Conservation (phyloP, 2,888 invertebrate species). For the Zonitis immaculata region DNA sequence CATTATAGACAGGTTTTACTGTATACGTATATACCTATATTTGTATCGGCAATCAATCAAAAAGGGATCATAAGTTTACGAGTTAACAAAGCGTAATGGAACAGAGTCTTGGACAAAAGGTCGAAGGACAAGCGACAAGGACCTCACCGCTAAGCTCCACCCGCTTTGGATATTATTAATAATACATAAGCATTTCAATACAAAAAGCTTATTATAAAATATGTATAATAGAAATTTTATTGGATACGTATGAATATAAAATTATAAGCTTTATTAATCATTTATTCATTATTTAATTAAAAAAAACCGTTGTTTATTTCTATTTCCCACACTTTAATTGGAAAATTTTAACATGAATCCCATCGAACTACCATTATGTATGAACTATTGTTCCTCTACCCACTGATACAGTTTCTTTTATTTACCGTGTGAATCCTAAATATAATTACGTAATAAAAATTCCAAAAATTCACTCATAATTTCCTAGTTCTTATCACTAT, state of each 20-base stretch:
- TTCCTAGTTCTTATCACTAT: no score
- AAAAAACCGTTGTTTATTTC: not conserved
- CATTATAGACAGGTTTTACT: no score
- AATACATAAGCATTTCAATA: no score
- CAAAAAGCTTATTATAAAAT: no score
- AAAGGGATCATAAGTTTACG: not conserved
- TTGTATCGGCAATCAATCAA: not conserved
- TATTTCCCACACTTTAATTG: conserved; percentile 2
- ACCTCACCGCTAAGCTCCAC: no score
- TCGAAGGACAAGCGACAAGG: conserved; percentile 1
- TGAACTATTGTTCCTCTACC: conserved; percentile 2
- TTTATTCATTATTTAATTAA: not conserved
- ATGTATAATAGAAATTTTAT: no score
- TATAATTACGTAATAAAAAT: not conserved
- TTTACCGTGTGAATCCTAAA: conserved; percentile 3
- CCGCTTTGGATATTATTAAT: no score
- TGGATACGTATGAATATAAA: no score
- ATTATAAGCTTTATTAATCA: no score
- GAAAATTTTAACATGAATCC: not conserved
- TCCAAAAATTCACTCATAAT: no score
- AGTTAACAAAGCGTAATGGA: not conserved
- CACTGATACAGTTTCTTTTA: not conserved
- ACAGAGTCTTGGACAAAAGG: not conserved
- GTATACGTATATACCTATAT: no score
- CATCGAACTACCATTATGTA: not conserved